These are phyloP conservation scores for Panagrolaimus sp. DNA, from an alignment of 1,140 invertebrate genomes.

Conservation along the genomic window DNA sequence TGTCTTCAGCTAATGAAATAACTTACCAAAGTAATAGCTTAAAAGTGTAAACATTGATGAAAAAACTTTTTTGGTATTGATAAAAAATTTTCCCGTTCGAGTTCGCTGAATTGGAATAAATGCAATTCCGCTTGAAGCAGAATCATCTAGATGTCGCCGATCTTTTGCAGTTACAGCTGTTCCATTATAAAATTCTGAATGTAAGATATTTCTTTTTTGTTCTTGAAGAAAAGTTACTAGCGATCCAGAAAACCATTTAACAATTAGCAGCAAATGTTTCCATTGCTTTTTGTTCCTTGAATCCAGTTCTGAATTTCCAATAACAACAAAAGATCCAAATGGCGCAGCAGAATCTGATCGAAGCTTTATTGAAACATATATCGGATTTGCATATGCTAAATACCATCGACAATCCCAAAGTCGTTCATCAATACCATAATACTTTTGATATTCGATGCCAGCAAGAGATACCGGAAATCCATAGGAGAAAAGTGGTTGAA, in stretches of 20 bases:
- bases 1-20: no score
- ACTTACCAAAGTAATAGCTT: background rate
- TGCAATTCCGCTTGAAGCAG: background rate
- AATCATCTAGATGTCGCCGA: background rate
- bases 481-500: background rate
- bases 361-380: background rate
- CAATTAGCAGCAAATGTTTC: background rate
- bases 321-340: background rate
- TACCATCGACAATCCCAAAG: constrained; percentile 13
- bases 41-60: background rate
- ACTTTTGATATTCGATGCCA: background rate
- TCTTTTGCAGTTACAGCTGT: background rate
- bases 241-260: background rate
- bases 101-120: background rate
- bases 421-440: background rate
- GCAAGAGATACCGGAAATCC: background rate
- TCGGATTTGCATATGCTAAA: background rate
- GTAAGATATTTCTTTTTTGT: background rate
- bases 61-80: background rate
- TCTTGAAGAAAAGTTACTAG: background rate
- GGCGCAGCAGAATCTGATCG: background rate
- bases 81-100: background rate
- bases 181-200: background rate
- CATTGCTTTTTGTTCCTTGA: background rate
- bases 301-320: background rate